Evolutionary conservation across 2,888 invertebrate genomes (phyloP).

Genomic region (Drosophila algonquin): DNA sequence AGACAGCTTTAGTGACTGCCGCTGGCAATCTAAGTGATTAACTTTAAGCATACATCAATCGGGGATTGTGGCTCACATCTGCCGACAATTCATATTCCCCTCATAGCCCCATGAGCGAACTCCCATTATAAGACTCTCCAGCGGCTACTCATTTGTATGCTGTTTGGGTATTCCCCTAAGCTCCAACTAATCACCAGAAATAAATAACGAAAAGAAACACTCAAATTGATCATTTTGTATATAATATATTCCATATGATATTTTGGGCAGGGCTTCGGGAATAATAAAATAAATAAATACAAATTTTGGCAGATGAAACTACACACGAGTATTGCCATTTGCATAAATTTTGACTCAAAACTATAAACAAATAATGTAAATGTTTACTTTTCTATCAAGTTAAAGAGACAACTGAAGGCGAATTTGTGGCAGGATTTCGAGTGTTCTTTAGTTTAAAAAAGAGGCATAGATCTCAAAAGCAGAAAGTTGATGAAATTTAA

Average conservation of each 20-base stretch:
- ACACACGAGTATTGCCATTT: slow-evolving; percentile 4
- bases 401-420: no score
- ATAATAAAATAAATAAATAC: slow-evolving; percentile 22
- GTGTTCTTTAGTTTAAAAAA: no score
- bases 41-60: slow-evolving; percentile 4
- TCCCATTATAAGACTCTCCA: not conserved
- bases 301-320: not conserved
- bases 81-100: slow-evolving; percentile 2
- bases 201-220: slow-evolving; percentile 22
- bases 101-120: slow-evolving; percentile 2
- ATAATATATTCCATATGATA: slow-evolving; percentile 4
- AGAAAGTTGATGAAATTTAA: no score
- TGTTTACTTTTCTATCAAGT: not conserved
- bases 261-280: not conserved
- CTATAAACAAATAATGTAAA: slow-evolving; percentile 10
- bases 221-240: slow-evolving; percentile 9
- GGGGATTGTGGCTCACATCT: not conserved
- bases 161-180: slow-evolving; percentile 9
- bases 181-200: slow-evolving; percentile 30
- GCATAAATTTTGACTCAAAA: not conserved
- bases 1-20: slow-evolving; percentile 5
- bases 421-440: no score
- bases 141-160: slow-evolving; percentile 27
- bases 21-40: slow-evolving; percentile 32
- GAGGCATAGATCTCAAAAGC: no score